Evolutionary conservation across 2,797 vertebrate species (phyloP).

Genomic region (Nyctalus aviator): DNA sequence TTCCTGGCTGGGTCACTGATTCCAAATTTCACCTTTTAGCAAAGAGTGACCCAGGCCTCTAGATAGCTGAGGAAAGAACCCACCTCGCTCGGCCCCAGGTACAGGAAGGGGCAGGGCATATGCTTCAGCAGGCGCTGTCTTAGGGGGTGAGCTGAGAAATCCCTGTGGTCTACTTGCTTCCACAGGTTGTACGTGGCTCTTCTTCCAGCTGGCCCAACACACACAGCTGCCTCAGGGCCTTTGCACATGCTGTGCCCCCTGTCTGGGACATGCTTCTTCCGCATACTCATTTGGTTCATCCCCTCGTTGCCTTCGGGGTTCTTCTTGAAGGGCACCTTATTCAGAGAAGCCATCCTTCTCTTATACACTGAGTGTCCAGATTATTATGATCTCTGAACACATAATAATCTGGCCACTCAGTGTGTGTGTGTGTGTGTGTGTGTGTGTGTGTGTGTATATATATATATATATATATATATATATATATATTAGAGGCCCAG

Average conservation of each 20-base stretch:
- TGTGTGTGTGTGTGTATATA: no score
- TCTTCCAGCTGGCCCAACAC: not conserved
- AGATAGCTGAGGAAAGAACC: not conserved
- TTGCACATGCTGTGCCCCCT: not conserved
- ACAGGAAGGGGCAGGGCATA: not conserved
- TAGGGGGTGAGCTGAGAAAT: not conserved
- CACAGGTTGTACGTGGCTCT: not conserved
- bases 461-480: no score
- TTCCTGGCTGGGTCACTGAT: not conserved
- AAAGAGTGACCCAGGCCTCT: not conserved
- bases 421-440: no score
- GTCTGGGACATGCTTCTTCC: not conserved
- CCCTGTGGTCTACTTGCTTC: not conserved
- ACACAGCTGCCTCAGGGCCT: not conserved
- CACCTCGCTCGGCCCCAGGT: no score
- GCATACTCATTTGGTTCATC: not conserved
- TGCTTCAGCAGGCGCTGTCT: not conserved
- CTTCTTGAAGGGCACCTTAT: not conserved
- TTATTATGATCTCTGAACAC: no score
- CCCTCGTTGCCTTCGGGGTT: conserved; percentile 21
- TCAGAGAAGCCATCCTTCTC: not conserved
- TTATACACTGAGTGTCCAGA: no score
- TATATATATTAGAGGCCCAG: no score
- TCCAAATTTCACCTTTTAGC: not conserved
- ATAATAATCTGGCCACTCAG: no score